Percentiles rank a stretch among this genome's conserved stretches.
Conservation (phyloP, 2,888 invertebrate genomes). For the Chaetogeoica ovagalla region DNA sequence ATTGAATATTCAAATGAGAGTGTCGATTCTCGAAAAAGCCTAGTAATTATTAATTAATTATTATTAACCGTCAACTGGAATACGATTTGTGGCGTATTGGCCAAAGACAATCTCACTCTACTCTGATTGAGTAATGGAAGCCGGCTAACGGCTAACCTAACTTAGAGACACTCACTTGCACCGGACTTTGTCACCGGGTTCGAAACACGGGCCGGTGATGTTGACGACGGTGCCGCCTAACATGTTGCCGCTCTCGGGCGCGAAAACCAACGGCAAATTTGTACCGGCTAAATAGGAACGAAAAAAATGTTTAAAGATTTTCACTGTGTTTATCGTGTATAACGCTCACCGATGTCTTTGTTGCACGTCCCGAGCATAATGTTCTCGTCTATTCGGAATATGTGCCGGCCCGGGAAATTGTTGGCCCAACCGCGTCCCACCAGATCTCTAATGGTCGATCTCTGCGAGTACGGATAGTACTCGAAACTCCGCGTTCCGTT, state of each 20-base stretch:
- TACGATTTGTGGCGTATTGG: too few relatives aligned
- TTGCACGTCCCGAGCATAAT: slow-evolving; percentile 92
- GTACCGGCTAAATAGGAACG: slow-evolving; percentile 81
- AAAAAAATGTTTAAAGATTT: too few relatives aligned
- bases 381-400: slow-evolving; percentile 93
- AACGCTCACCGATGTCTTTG: slow-evolving; percentile 75
- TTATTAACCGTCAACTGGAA: too few relatives aligned
- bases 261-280: slow-evolving; percentile 80
- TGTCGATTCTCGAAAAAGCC: too few relatives aligned
- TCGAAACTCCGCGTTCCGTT: slow-evolving; percentile 88
- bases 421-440: slow-evolving; percentile 85
- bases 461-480: slow-evolving; percentile 87
- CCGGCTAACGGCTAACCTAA: background rate
- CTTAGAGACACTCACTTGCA: slow-evolving; percentile 62
- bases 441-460: slow-evolving; percentile 79
- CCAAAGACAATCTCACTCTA: too few relatives aligned
- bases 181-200: slow-evolving; percentile 72
- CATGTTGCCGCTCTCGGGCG: slow-evolving; percentile 96
- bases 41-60: too few relatives aligned
- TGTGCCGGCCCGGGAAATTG: slow-evolving; percentile 84
- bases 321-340: background rate
- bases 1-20: too few relatives aligned
- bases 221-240: slow-evolving; percentile 94
- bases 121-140: too few relatives aligned
- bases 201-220: slow-evolving; percentile 93